phyloP scores from a whole-genome alignment of 2,113 vertebrate genomes.

The Otis tarda region DNA sequence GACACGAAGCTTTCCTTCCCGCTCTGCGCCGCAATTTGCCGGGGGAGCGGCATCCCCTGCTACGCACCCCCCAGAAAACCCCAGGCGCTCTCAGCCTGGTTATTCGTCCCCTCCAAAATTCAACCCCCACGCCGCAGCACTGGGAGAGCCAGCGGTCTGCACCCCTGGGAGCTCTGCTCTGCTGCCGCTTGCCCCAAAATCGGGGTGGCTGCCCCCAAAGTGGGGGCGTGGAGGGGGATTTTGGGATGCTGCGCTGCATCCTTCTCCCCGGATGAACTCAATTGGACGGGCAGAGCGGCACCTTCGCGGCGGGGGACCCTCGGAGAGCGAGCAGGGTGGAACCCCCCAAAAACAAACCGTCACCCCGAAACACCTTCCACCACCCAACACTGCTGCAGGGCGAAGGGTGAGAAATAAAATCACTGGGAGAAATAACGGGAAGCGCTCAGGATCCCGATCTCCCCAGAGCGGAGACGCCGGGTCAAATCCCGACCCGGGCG shows the following conservation, averaged over 20 bases:
- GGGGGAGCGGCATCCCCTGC: not conserved
- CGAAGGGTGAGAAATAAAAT: not conserved
- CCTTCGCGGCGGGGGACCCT: not conserved
- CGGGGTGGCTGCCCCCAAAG: not conserved
- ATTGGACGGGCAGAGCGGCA: rapidly evolving
- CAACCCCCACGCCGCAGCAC: rapidly evolving
- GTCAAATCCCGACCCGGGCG: rapidly evolving
- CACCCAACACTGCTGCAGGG: rapidly evolving
- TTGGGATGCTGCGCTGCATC: rapidly evolving
- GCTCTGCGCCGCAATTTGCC: rapidly evolving
- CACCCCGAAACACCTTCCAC: not conserved
- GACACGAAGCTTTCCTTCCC: rapidly evolving
- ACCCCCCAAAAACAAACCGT: not conserved
- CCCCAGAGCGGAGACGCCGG: not conserved
- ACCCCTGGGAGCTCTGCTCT: not conserved
- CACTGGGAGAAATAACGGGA: not conserved
- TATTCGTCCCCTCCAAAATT: not conserved
- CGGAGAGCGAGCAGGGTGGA: no score
- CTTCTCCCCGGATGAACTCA: not conserved
- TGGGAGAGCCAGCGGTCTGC: no score
- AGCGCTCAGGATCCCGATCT: no score
- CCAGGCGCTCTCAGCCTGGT: rapidly evolving
- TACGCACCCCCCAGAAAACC: rapidly evolving
- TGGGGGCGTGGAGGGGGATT: rapidly evolving
- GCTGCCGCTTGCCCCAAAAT: not conserved